These are phyloP conservation scores for Amiota mariae DNA, from an alignment of 2,888 invertebrate species.

Conservation along the genomic window DNA sequence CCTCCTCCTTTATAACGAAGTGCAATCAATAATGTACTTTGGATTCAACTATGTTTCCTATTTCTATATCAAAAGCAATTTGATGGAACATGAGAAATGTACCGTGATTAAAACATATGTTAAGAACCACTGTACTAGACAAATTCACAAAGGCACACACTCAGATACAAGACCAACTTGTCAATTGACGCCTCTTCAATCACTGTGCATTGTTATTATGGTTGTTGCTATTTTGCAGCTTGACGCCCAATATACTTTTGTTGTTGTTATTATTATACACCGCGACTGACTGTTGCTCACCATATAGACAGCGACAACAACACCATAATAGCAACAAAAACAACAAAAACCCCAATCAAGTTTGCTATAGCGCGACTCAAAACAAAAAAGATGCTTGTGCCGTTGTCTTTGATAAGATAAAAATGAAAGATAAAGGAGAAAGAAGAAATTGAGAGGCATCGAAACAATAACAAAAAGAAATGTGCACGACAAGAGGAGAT, in stretches of 20 bases:
- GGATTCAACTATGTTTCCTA: no score
- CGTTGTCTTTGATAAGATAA: conserved; percentile 3
- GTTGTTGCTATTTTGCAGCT: neutral
- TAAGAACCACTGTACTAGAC: no score
- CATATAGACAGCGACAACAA: neutral
- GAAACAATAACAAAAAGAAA: neutral
- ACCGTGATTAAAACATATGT: no score
- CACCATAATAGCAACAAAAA: neutral
- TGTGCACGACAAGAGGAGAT: neutral
- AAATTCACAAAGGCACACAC: no score
- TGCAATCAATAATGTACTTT: no score
- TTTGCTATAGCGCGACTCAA: neutral
- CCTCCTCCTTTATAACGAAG: no score
- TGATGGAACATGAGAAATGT: no score
- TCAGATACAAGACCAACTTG: neutral
- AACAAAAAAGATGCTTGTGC: neutral
- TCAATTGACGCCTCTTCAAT: conserved; percentile 7
- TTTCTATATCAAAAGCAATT: no score
- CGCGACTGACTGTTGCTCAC: neutral
- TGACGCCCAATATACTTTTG: neutral
- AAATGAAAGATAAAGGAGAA: neutral
- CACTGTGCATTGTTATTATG: neutral
- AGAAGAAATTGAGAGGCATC: neutral
- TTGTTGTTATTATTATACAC: no score
- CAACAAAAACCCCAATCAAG: neutral